Conservation (phyloP, 2,888 invertebrate species). For the Amphimallon solstitiale region DNA sequence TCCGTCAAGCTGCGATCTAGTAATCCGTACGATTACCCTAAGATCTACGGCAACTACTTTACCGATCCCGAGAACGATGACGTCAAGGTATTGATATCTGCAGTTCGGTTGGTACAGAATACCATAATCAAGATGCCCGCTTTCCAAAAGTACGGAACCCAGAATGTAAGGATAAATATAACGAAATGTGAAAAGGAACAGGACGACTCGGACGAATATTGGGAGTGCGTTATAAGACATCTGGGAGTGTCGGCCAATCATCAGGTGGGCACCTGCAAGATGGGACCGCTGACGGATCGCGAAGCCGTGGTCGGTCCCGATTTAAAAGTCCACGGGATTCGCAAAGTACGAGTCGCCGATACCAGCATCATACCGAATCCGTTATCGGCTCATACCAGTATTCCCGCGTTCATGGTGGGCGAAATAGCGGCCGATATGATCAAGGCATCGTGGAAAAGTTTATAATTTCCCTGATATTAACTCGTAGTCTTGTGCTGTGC, state of each 20-base stretch:
- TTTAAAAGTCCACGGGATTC: constrained; percentile 65
- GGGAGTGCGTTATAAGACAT: constrained; percentile 65
- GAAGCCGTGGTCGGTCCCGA: constrained; percentile 68
- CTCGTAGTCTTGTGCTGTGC: background rate
- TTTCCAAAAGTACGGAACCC: constrained; percentile 63
- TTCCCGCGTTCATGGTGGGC: constrained; percentile 67
- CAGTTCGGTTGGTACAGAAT: constrained; percentile 65
- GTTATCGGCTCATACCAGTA: constrained; percentile 66
- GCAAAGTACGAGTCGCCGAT: constrained; percentile 66
- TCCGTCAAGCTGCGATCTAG: constrained; percentile 72
- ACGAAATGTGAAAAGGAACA: constrained; percentile 64
- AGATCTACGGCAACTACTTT: constrained; percentile 83
- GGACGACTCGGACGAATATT: constrained; percentile 65
- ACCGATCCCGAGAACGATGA: constrained; percentile 66
- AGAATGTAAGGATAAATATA: constrained; percentile 60
- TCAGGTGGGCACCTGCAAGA: constrained; percentile 68
- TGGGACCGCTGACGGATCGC: constrained; percentile 66
- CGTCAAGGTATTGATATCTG: constrained; percentile 55
- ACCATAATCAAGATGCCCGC: constrained; percentile 63
- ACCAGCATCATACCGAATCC: constrained; percentile 68
- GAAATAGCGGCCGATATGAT: constrained; percentile 68
- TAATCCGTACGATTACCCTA: constrained; percentile 77
- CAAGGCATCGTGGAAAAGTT: constrained; percentile 60
- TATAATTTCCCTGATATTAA: too few species aligned
- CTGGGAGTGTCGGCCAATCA: constrained; percentile 65